phyloP scores from a whole-genome alignment of 2,797 vertebrate species.

The Leuciscus waleckii region DNA sequence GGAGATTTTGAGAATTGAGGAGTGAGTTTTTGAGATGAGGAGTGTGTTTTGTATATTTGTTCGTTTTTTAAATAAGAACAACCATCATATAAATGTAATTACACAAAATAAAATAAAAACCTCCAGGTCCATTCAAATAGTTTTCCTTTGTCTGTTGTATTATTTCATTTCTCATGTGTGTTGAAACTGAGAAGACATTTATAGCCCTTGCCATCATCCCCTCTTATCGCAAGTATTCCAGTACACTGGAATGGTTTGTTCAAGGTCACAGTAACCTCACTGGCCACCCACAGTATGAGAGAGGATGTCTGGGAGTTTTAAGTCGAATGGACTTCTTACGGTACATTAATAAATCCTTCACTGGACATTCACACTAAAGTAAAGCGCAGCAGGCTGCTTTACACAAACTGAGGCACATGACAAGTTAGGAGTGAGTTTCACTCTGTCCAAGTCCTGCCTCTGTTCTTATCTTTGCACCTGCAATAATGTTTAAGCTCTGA shows the following conservation, averaged over 20 bases:
- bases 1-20: background rate
- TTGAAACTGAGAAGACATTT: conserved; percentile 37
- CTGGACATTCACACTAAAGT: background rate
- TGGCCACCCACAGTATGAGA: conserved; percentile 37
- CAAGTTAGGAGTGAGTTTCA: conserved; percentile 6
- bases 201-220: conserved; percentile 52
- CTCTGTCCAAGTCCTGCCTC: background rate
- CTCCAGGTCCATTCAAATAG: background rate
- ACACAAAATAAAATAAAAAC: background rate
- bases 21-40: background rate
- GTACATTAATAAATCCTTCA: background rate
- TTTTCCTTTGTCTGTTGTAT: conserved; percentile 14
- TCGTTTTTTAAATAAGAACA: background rate
- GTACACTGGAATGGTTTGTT: conserved; percentile 68
- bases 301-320: conserved; percentile 7
- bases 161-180: conserved; percentile 11
- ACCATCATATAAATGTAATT: background rate
- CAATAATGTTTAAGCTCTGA: conserved; percentile 44
- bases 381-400: background rate
- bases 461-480: conserved; percentile 61
- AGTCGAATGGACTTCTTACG: background rate
- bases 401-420: background rate
- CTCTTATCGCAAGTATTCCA: conserved; percentile 58
- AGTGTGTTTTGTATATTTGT: background rate
- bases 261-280: conserved; percentile 75